Evolutionary conservation across 2,888 invertebrate species (phyloP).

Genomic region (Pinctada fucata): DNA sequence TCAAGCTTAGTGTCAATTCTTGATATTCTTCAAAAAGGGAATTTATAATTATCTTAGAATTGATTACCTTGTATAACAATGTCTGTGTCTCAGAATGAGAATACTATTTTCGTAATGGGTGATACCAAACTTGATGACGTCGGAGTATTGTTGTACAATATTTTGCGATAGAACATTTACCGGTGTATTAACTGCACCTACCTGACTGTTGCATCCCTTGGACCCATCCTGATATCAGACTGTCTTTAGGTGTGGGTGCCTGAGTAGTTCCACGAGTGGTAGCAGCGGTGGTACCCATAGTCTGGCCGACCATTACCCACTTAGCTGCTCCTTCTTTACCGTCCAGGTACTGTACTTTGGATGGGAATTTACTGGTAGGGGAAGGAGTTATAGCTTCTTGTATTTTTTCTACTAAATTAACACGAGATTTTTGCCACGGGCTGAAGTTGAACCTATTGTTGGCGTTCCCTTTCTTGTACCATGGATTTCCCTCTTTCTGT

Average conservation of each 20-base stretch:
- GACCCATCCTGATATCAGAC: neutral
- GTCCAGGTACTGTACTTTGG: neutral
- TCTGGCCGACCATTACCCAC: neutral
- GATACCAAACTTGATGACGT: too few species aligned
- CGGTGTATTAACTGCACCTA: neutral
- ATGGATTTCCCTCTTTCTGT: too few species aligned
- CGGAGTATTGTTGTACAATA: too few species aligned
- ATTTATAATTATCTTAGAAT: too few species aligned
- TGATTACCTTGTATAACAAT: too few species aligned
- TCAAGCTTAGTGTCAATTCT: too few species aligned
- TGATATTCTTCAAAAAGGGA: too few species aligned
- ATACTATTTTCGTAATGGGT: too few species aligned
- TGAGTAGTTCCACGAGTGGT: neutral
- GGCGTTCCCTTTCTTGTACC: too few species aligned
- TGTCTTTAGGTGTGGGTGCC: neutral
- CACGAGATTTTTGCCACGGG: neutral
- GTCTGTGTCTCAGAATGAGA: too few species aligned
- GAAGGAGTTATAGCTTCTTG: neutral
- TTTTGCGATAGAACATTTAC: neutral
- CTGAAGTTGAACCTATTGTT: neutral
- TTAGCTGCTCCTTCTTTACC: neutral
- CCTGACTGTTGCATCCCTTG: too few species aligned
- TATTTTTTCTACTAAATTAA: neutral
- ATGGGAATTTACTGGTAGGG: neutral
- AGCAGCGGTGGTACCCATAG: neutral